Evolutionary conservation across 1,140 invertebrate genomes (phyloP).

Genomic region (Telenomus remus): DNA sequence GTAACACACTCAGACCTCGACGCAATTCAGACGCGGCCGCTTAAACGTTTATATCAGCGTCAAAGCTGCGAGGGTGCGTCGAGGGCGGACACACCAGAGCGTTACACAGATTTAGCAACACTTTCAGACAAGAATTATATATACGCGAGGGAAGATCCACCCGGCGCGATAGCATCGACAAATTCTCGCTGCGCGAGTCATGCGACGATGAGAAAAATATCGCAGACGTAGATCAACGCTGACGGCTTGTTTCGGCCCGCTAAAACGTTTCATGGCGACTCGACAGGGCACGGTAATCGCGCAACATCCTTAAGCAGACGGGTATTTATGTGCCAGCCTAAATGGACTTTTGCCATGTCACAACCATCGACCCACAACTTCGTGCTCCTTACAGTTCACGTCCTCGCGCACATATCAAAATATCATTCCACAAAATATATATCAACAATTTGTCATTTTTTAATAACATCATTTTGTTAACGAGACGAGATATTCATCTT

Average conservation of each 20-base stretch:
- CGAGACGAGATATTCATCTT: no score
- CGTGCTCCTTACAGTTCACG: no score
- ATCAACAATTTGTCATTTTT: no score
- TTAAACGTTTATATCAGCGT: slow-evolving; percentile 68
- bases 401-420: no score
- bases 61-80: slow-evolving; percentile 18
- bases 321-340: slow-evolving; percentile 12
- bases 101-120: slow-evolving; percentile 67
- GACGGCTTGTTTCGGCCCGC: slow-evolving; percentile 63
- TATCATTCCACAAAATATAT: no score
- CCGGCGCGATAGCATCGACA: slow-evolving; percentile 70
- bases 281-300: slow-evolving; percentile 35
- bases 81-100: slow-evolving; percentile 21
- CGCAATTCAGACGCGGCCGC: slow-evolving; percentile 48
- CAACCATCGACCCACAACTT: slow-evolving; percentile 3
- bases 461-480: no score
- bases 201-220: slow-evolving; percentile 72
- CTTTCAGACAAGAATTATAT: slow-evolving; percentile 66
- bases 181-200: slow-evolving; percentile 72
- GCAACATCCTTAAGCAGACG: slow-evolving; percentile 17
- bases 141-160: slow-evolving; percentile 71
- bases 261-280: slow-evolving; percentile 57
- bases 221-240: slow-evolving; percentile 70
- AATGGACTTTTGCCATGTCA: slow-evolving; percentile 17
- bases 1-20: slow-evolving; percentile 29